Conservation (phyloP, 2,113 vertebrate genomes). For the Platycercus adscitus region DNA sequence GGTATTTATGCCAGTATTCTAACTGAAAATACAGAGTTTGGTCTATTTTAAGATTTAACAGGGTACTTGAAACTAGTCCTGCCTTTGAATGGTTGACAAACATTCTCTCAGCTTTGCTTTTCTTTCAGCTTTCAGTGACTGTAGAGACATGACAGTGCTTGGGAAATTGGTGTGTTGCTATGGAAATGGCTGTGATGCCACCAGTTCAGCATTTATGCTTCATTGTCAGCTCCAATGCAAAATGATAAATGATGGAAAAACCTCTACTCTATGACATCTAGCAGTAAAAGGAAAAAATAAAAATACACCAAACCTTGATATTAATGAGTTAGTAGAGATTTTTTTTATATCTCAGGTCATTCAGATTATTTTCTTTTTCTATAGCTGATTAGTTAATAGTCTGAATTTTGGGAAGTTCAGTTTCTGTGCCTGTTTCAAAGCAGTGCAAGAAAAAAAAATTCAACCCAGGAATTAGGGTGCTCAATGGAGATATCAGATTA, state of each 20-base stretch:
- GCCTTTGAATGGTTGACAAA: neutral
- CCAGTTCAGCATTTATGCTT: neutral
- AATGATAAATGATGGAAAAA: neutral
- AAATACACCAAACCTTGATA: neutral
- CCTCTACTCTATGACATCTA: neutral
- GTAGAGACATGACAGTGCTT: neutral
- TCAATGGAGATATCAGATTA: neutral
- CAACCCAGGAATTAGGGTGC: fast-evolving
- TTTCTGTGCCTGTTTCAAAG: neutral
- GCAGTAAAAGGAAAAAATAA: neutral
- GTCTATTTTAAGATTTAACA: neutral
- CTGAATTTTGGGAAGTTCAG: neutral
- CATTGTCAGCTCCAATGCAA: neutral
- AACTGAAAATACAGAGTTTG: neutral
- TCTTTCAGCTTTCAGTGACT: neutral
- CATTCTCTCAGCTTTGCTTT: neutral
- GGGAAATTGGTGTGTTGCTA: slow-evolving; percentile 30
- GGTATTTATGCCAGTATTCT: neutral
- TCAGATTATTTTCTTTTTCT: neutral
- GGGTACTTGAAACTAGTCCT: neutral
- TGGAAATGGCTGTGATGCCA: slow-evolving; percentile 29
- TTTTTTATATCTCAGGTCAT: neutral
- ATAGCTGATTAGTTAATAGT: neutral
- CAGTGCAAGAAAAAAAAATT: fast-evolving
- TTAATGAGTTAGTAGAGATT: neutral